These are phyloP conservation scores for Willowsia nigromaculata DNA, from an alignment of 2,888 invertebrate genomes.

Conservation along the genomic window DNA sequence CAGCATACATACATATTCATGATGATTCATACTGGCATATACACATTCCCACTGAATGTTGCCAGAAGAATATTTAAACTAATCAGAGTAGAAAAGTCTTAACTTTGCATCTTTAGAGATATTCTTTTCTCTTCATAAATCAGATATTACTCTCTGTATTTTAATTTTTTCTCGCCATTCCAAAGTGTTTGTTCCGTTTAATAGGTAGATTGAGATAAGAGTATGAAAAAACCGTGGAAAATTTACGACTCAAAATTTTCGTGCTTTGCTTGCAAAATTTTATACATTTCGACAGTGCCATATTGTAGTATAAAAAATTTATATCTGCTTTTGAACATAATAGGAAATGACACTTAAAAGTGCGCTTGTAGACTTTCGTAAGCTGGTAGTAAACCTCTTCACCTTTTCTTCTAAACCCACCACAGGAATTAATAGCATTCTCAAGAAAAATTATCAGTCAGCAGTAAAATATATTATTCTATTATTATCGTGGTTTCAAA, in stretches of 20 bases:
- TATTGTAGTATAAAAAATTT: background rate
- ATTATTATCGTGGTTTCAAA: constrained; percentile 18
- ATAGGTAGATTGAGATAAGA: constrained; percentile 13
- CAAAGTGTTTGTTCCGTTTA: background rate
- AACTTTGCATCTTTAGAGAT: background rate
- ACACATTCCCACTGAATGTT: background rate
- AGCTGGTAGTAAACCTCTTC: constrained; percentile 45
- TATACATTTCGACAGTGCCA: background rate
- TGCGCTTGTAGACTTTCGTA: background rate
- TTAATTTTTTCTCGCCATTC: constrained; percentile 10
- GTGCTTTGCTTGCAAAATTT: constrained; percentile 19
- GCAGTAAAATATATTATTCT: constrained; percentile 51
- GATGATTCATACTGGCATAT: background rate
- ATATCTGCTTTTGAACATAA: constrained; percentile 7
- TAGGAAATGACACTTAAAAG: constrained; percentile 15
- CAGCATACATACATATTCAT: background rate
- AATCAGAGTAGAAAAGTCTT: background rate
- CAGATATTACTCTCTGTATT: constrained; percentile 19
- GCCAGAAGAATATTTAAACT: background rate
- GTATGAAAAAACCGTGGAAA: background rate
- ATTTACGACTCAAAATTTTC: constrained; percentile 8
- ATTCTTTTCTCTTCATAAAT: constrained; percentile 52
- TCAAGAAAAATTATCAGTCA: constrained; percentile 47
- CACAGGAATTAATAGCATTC: constrained; percentile 18
- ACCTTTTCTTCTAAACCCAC: background rate